Percentiles rank a stretch among this genome's conserved stretches.
Evolutionary conservation across 2,113 vertebrate species (phyloP).

Genomic region (Paradoxurus hermaphroditus): DNA sequence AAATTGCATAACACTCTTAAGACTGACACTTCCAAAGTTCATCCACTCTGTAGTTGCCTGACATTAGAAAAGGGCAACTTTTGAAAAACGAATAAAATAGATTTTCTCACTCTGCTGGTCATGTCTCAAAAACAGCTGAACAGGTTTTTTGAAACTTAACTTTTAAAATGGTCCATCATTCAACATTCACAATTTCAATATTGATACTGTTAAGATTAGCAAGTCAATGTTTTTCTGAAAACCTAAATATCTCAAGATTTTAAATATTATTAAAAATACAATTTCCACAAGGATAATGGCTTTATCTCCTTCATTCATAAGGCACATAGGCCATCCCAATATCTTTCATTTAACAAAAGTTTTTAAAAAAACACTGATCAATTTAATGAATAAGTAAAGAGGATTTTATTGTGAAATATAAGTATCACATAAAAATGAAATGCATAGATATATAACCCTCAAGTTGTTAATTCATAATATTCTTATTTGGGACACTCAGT

Average conservation of each 20-base stretch:
- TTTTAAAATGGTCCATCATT: conserved; percentile 63
- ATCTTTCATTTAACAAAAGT: neutral
- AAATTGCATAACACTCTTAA: conserved; percentile 69
- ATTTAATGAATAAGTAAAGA: neutral
- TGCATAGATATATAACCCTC: neutral
- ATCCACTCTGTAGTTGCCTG: conserved; percentile 66
- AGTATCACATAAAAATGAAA: neutral
- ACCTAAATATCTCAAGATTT: neutral
- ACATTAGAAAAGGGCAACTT: conserved; percentile 77
- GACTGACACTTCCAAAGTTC: conserved; percentile 78
- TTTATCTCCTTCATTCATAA: neutral
- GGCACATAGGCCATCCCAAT: neutral
- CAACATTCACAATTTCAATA: neutral
- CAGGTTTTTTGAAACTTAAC: conserved; percentile 47
- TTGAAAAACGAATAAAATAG: conserved; percentile 72
- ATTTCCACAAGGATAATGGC: neutral
- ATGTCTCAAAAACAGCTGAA: conserved; percentile 64
- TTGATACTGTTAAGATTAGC: neutral
- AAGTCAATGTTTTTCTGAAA: neutral
- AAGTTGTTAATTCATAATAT: neutral
- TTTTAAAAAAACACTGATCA: neutral
- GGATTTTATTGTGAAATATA: neutral
- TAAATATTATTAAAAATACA: conserved; percentile 1
- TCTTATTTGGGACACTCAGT: conserved; percentile 18
- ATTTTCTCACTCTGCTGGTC: conserved; percentile 73